Base-by-base conservation (phyloP, 1,140 invertebrate genomes). In the Ericerus pela region DNA sequence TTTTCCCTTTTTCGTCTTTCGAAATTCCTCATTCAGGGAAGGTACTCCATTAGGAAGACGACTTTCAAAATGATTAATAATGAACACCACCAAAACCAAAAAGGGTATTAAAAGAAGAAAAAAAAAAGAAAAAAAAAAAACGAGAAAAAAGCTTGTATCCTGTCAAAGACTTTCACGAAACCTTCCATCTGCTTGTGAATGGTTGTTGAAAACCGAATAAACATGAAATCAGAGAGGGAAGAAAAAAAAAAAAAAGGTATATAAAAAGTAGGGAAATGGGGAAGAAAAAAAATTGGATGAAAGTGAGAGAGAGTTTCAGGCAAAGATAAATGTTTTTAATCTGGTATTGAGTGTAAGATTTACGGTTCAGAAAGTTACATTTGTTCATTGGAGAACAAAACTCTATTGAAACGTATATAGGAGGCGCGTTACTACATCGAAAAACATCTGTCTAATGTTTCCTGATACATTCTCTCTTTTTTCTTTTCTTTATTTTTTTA, bases 301-400 rank as follows among this genome's bases (percentile, higher is more conserved):
- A n/a, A n/a, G n/a, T n/a, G n/a, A n/a, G 36, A 14, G 5, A 14
- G 36, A 18, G 16, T 3, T 24, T 2, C 41, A 4, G 41, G 8
- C 20, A 5, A 47, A 47, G 41, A 47, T 47, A 47, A 47, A 47
- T 47, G 41, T 47, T 47, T 47, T 47, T 47, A 47, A 47, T 47
- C 41, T 47, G 41, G 41, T 47, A 47, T 47, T 47, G 41, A 47
- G 41, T 47, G 41, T 47, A 47, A 47, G 41, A 47, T 47, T 47
- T 47, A 47, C 41, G 41, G 41, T 47, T 47, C 41, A 47, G 20
- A 10, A 24, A 47, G 41, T 47, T 47, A 47, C 20, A 47, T 47
- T 22, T 47, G 41, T 47, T 47, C 36, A 38, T 38, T 18, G 36
- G 5, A 14, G 37, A 4, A 41, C n/a, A n/a, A n/a, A n/a, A n/a